Evolutionary conservation across 2,888 invertebrate genomes (phyloP).

Genomic region (Agrotis segetum): DNA sequence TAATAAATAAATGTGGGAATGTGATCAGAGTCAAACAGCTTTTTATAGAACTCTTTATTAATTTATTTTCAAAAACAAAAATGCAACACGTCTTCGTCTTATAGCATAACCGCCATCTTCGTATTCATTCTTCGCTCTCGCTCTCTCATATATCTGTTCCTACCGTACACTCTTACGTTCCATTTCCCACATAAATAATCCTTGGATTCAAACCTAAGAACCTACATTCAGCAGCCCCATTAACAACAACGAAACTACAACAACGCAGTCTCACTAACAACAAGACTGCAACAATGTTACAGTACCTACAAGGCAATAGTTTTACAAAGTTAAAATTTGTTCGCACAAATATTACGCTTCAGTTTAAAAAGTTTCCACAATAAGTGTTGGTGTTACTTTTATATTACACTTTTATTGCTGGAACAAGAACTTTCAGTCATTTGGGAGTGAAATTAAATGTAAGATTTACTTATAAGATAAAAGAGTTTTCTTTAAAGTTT

Average conservation of each 20-base stretch:
- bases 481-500: constrained; percentile 16
- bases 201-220: background rate
- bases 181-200: too few relatives aligned
- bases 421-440: constrained; percentile 29
- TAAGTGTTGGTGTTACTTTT: constrained; percentile 44
- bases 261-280: background rate
- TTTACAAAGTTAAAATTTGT: constrained; percentile 32
- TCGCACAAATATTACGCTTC: constrained; percentile 40
- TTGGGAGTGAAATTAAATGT: constrained; percentile 32
- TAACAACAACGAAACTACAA: background rate
- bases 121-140: too few relatives aligned
- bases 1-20: too few relatives aligned
- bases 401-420: constrained; percentile 35
- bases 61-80: too few relatives aligned
- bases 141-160: too few relatives aligned
- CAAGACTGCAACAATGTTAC: constrained; percentile 14
- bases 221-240: too few relatives aligned
- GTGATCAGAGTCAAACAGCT: too few relatives aligned
- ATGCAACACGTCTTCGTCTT: too few relatives aligned
- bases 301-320: constrained; percentile 18
- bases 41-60: too few relatives aligned
- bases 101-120: too few relatives aligned
- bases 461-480: constrained; percentile 14
- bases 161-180: too few relatives aligned
- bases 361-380: constrained; percentile 30